A percentile compares a stretch with the other conserved stretches of the same genome.
These are phyloP conservation scores for Cassiopea andromeda DNA, from an alignment of 30 jellyfish, hydroid and myxozoan genomes.

Conservation along the genomic window DNA sequence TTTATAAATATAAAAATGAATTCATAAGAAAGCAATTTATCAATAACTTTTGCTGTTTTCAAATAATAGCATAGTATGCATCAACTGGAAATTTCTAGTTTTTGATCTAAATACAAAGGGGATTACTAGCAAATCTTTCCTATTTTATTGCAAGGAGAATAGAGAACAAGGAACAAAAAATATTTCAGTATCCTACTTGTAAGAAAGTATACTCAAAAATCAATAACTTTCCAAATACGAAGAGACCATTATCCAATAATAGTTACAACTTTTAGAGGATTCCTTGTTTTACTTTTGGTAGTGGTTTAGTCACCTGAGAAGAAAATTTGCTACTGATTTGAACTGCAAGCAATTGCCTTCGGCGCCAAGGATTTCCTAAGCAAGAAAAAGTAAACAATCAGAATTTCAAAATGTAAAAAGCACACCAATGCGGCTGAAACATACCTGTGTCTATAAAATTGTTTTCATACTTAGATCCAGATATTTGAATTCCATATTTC, in stretches of 20 bases:
- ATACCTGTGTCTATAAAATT: too few species aligned
- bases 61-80: neutral
- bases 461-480: too few species aligned
- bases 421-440: too few species aligned
- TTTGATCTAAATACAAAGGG: neutral
- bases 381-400: neutral
- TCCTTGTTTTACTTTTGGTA: neutral
- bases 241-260: neutral
- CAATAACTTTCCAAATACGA: neutral
- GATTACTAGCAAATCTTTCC: neutral
- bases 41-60: neutral
- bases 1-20: neutral
- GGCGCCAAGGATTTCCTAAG: constrained; percentile 79
- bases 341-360: constrained; percentile 91
- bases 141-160: too few species aligned
- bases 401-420: neutral
- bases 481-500: too few species aligned
- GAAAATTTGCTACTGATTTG: constrained; percentile 88
- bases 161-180: too few species aligned
- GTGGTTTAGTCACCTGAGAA: constrained; percentile 70
- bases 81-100: neutral
- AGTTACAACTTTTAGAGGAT: neutral
- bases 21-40: neutral
- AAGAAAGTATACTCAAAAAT: too few species aligned
- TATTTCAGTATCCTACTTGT: too few species aligned